These are phyloP conservation scores for Tetragonisca angustula DNA, from an alignment of 2,888 invertebrate genomes.

Conservation along the genomic window DNA sequence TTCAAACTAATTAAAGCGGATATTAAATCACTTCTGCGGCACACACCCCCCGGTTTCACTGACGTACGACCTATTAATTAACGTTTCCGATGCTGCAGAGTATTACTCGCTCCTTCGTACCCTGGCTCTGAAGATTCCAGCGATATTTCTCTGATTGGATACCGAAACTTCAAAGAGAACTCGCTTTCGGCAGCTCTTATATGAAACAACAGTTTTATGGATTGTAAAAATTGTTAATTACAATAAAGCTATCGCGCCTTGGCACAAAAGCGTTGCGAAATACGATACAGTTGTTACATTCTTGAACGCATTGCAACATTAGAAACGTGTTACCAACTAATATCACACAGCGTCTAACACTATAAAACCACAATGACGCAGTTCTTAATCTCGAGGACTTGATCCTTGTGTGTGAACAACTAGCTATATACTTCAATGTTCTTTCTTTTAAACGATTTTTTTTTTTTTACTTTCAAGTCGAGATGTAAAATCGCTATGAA, in stretches of 20 bases:
- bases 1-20: constrained; percentile 79
- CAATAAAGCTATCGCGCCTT: background rate
- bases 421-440: background rate
- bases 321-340: background rate
- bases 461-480: no score
- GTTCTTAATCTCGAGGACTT: no score
- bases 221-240: background rate
- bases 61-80: constrained; percentile 76
- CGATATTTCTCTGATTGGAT: constrained; percentile 58
- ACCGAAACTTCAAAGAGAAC: constrained; percentile 15
- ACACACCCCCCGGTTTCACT: constrained; percentile 68
- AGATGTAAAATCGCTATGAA: no score
- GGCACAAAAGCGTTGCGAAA: background rate
- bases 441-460: background rate
- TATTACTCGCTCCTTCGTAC: constrained; percentile 59
- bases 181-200: background rate
- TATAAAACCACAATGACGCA: background rate
- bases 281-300: background rate
- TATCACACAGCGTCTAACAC: background rate
- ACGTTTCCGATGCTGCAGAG: constrained; percentile 75
- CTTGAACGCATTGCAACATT: background rate
- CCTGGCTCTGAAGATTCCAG: constrained; percentile 35
- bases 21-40: constrained; percentile 78
- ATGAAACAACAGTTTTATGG: background rate
- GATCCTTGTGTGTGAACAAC: background rate